Evolutionary conservation across 2,888 invertebrate species (phyloP).

Genomic region (Protonemura montana): DNA sequence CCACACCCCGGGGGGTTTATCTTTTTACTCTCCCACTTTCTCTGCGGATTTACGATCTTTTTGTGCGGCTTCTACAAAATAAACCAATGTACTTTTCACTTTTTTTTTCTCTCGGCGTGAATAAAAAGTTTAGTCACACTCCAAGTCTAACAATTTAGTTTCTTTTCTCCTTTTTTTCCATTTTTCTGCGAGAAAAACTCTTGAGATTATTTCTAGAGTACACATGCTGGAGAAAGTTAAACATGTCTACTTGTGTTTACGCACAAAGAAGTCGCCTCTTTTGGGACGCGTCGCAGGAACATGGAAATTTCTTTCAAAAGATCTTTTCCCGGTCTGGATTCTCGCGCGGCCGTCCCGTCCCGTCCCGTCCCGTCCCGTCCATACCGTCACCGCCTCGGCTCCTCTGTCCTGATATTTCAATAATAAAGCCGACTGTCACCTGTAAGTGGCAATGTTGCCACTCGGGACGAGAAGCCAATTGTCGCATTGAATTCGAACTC

Average conservation of each 20-base stretch:
- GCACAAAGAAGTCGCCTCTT: not conserved
- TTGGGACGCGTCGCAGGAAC: not conserved
- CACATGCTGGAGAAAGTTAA: not conserved
- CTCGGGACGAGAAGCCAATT: not conserved
- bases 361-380: no score
- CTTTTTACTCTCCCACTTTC: not conserved
- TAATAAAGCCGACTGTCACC: not conserved
- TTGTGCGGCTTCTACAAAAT: not conserved
- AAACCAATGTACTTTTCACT: conserved; percentile 5
- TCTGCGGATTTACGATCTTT: not conserved
- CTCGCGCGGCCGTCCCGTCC: not conserved
- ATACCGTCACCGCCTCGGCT: not conserved
- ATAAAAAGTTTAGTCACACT: conserved; percentile 1
- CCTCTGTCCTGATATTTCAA: not conserved
- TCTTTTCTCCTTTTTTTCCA: not conserved
- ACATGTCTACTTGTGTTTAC: no score
- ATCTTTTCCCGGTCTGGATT: not conserved
- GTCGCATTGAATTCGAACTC: not conserved
- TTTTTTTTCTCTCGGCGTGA: not conserved
- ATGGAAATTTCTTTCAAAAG: not conserved
- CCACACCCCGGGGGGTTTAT: not conserved
- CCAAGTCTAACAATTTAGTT: conserved; percentile 1
- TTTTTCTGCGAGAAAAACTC: not conserved
- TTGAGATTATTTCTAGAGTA: not conserved
- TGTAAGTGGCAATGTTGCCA: not conserved